These are phyloP conservation scores for Tetraodon nigroviridis DNA, from an alignment of 2,113 vertebrate genomes.

Conservation along the genomic window DNA sequence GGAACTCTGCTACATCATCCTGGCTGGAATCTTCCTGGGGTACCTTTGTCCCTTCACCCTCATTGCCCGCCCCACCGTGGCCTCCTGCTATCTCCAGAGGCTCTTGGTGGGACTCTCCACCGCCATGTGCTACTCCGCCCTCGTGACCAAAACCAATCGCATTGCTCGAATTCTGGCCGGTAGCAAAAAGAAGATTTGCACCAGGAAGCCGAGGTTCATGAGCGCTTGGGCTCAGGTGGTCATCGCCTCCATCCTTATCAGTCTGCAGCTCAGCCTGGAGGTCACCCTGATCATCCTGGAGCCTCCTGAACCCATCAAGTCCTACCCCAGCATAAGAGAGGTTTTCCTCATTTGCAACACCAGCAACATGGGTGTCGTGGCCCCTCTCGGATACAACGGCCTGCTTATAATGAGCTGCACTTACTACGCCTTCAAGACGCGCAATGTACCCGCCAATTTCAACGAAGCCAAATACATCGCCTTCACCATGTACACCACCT, in stretches of 20 bases:
- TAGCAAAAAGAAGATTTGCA: slow-evolving; percentile 99
- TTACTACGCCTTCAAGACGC: slow-evolving; percentile 98
- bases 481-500: slow-evolving; percentile 99
- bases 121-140: slow-evolving; percentile 96
- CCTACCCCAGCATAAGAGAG: slow-evolving; percentile 93
- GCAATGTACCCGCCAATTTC: slow-evolving; percentile 97
- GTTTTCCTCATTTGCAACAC: slow-evolving; percentile 98
- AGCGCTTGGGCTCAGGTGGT: slow-evolving; percentile 95
- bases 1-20: slow-evolving; percentile 96
- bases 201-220: slow-evolving; percentile 95
- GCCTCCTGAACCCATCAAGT: slow-evolving; percentile 89
- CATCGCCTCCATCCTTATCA: slow-evolving; percentile 89
- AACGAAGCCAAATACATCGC: slow-evolving; percentile 99
- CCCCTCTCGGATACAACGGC: slow-evolving; percentile 93
- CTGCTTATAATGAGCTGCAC: slow-evolving; percentile 98
- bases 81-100: slow-evolving; percentile 93
- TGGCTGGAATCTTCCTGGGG: slow-evolving; percentile 94
- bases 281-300: slow-evolving; percentile 91
- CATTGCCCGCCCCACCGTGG: slow-evolving; percentile 87
- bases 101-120: slow-evolving; percentile 93
- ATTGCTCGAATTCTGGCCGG: slow-evolving; percentile 96
- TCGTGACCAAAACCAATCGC: slow-evolving; percentile 97
- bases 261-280: slow-evolving; percentile 88
- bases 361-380: slow-evolving; percentile 91
- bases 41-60: slow-evolving; percentile 96